Evolutionary conservation across 2,888 invertebrate species (phyloP).

Genomic region (Eupelmus urozonus): DNA sequence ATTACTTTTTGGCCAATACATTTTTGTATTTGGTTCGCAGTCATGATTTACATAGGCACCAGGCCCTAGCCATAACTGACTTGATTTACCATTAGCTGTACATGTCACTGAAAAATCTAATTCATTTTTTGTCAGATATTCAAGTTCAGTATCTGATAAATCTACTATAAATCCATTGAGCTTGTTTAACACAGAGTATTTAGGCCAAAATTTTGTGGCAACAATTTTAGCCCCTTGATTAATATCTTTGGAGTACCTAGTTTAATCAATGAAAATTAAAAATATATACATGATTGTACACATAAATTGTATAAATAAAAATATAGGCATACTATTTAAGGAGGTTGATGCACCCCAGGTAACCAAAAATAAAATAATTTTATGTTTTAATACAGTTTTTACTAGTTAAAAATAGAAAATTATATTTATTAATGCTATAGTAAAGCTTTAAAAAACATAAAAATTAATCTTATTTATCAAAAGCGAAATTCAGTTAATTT

Average conservation of each 20-base stretch:
- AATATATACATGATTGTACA: too few relatives aligned
- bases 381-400: too few relatives aligned
- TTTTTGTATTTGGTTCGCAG: constrained; percentile 7
- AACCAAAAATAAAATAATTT: too few relatives aligned
- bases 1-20: neutral
- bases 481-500: too few relatives aligned
- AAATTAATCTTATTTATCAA: too few relatives aligned
- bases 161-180: neutral
- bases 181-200: neutral
- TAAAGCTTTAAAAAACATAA: too few relatives aligned
- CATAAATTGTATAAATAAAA: too few relatives aligned
- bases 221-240: neutral
- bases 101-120: constrained; percentile 11
- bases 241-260: constrained; percentile 1
- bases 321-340: too few relatives aligned
- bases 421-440: too few relatives aligned
- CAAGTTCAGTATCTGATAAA: neutral
- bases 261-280: too few relatives aligned
- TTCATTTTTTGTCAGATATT: neutral
- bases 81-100: neutral
- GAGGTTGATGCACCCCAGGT: too few relatives aligned
- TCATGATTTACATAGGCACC: constrained; percentile 13
- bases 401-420: too few relatives aligned
- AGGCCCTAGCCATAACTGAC: constrained; percentile 15
- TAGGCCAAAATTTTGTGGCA: neutral